phyloP scores from a whole-genome alignment of 1,140 invertebrate genomes.

The Caerostris extrusa region DNA sequence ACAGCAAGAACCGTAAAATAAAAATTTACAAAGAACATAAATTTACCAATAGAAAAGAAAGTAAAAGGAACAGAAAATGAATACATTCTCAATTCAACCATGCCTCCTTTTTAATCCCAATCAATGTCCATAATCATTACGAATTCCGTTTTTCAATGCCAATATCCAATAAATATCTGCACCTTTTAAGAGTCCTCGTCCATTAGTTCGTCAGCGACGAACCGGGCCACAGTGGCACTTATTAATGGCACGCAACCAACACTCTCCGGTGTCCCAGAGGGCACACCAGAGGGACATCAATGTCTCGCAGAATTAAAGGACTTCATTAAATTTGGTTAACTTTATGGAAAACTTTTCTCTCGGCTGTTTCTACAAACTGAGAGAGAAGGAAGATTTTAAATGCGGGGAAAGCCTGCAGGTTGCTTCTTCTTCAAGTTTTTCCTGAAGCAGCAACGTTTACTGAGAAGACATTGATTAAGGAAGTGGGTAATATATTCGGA shows the following conservation, averaged over 20 bases:
- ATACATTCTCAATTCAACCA: too few species aligned
- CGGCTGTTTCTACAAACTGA: not conserved
- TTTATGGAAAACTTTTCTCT: constrained; percentile 24
- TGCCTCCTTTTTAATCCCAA: too few species aligned
- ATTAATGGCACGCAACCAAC: not conserved
- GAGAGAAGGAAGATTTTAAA: not conserved
- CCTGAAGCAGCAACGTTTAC: not conserved
- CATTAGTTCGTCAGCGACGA: not conserved
- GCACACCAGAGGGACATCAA: constrained; percentile 3
- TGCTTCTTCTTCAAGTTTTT: not conserved
- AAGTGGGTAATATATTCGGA: too few species aligned
- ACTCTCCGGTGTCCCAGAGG: not conserved
- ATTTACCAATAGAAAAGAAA: too few species aligned
- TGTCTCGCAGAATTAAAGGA: not conserved
- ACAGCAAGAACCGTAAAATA: too few species aligned
- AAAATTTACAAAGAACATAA: too few species aligned
- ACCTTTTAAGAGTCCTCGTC: not conserved
- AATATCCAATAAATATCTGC: too few species aligned
- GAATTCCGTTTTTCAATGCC: too few species aligned
- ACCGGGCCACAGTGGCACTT: not conserved
- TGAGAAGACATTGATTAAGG: too few species aligned
- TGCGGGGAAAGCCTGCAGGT: not conserved
- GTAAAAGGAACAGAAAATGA: too few species aligned
- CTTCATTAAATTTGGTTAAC: constrained; percentile 35
- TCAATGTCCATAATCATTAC: too few species aligned